phyloP scores from a whole-genome alignment of 2,113 vertebrate genomes.

The Alosa alosa region DNA sequence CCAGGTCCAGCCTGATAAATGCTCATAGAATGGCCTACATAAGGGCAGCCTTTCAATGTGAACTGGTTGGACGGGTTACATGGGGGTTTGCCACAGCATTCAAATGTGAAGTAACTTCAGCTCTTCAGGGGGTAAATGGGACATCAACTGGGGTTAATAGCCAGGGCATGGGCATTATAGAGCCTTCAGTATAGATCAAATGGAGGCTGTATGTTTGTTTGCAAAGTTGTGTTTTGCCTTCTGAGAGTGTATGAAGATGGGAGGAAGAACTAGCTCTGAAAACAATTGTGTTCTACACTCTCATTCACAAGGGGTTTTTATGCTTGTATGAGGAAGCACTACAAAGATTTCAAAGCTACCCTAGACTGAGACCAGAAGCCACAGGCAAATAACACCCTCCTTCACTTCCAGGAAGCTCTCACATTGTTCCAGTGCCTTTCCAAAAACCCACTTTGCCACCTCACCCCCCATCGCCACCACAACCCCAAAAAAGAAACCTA shows the following conservation, averaged over 20 bases:
- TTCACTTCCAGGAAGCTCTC: not conserved
- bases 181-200: not conserved
- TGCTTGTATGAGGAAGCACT: not conserved
- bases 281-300: not conserved
- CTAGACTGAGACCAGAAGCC: not conserved
- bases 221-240: not conserved
- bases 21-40: not conserved
- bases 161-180: not conserved
- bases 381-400: not conserved
- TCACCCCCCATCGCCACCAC: not conserved
- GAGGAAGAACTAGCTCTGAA: not conserved
- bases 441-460: not conserved
- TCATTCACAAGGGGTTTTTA: not conserved
- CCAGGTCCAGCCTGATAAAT: not conserved
- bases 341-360: slow-evolving; percentile 1
- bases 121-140: too few relatives aligned
- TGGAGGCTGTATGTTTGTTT: too few relatives aligned
- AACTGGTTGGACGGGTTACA: not conserved
- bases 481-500: not conserved
- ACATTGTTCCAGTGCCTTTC: not conserved
- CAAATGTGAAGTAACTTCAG: not conserved
- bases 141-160: not conserved
- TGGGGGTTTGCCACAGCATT: not conserved
- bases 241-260: not conserved
- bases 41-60: too few relatives aligned